Evolutionary conservation across 2,797 vertebrate genomes (phyloP).

Genomic region (Semotilus atromaculatus): DNA sequence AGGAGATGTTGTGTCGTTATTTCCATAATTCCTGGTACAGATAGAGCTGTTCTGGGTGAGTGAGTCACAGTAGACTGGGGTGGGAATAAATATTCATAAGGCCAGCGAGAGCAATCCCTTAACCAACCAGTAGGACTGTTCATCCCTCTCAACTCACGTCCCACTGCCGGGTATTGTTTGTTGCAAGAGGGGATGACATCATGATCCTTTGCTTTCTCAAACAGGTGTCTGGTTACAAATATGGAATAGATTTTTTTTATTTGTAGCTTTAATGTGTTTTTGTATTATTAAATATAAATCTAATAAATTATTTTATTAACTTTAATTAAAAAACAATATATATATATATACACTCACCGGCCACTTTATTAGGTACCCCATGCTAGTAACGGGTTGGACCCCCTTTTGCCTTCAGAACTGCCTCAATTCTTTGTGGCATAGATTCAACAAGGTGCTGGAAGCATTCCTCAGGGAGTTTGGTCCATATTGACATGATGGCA

Average conservation of each 20-base stretch:
- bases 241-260: neutral
- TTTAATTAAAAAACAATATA: neutral
- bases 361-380: too few relatives aligned
- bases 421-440: too few relatives aligned
- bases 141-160: constrained; percentile 3
- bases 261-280: neutral
- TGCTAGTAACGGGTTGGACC: too few relatives aligned
- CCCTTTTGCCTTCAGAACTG: too few relatives aligned
- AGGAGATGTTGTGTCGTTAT: constrained; percentile 27
- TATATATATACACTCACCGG: too few relatives aligned
- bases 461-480: too few relatives aligned
- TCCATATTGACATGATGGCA: too few relatives aligned
- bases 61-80: constrained; percentile 22
- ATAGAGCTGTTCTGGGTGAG: constrained; percentile 46
- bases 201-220: neutral
- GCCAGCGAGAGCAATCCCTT: constrained; percentile 36
- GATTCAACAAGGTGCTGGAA: too few relatives aligned
- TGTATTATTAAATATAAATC: neutral
- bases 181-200: neutral
- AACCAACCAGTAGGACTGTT: constrained; percentile 5
- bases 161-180: neutral
- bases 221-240: neutral
- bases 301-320: neutral
- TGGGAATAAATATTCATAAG: constrained; percentile 51
- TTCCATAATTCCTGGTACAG: constrained; percentile 34